Conservation (phyloP, 2,113 vertebrate species). For the Antennarius striatus region DNA sequence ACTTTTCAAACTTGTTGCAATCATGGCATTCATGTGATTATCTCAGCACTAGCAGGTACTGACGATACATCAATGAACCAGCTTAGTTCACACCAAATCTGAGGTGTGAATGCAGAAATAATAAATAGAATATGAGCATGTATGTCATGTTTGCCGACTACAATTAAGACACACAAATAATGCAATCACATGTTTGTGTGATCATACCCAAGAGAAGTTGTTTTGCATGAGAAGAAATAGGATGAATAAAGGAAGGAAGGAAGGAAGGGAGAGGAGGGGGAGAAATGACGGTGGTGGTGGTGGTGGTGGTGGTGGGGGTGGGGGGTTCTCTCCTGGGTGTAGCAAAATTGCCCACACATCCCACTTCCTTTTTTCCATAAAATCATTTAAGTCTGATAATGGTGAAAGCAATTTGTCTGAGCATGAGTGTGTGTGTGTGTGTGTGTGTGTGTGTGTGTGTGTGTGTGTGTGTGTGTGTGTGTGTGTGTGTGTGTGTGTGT, state of each 20-base stretch:
- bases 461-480: slow-evolving; percentile 1
- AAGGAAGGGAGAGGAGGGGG: slow-evolving; percentile 18
- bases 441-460: slow-evolving; percentile 8
- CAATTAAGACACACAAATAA: slow-evolving; percentile 1
- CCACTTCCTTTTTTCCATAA: slow-evolving; percentile 73
- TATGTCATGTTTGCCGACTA: too few relatives aligned
- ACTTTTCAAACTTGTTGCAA: neutral
- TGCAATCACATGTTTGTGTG: neutral
- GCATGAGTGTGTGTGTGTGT: slow-evolving; percentile 52
- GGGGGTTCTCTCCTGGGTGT: slow-evolving; percentile 56
- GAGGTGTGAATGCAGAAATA: neutral
- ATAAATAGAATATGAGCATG: too few relatives aligned
- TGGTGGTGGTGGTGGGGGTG: neutral
- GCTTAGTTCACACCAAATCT: too few relatives aligned
- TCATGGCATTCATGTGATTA: too few relatives aligned
- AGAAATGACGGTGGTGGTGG: slow-evolving; percentile 13
- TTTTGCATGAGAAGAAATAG: slow-evolving; percentile 23
- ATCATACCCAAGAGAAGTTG: neutral
- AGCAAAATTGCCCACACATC: slow-evolving; percentile 71
- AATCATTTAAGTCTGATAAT: slow-evolving; percentile 72
- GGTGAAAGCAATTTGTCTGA: slow-evolving; percentile 75
- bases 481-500: too few relatives aligned
- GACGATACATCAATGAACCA: neutral
- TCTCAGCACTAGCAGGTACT: too few relatives aligned
- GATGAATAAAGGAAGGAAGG: slow-evolving; percentile 33